Evolutionary conservation across 2,797 vertebrate species (phyloP).

Genomic region (Eptatretus atami): DNA sequence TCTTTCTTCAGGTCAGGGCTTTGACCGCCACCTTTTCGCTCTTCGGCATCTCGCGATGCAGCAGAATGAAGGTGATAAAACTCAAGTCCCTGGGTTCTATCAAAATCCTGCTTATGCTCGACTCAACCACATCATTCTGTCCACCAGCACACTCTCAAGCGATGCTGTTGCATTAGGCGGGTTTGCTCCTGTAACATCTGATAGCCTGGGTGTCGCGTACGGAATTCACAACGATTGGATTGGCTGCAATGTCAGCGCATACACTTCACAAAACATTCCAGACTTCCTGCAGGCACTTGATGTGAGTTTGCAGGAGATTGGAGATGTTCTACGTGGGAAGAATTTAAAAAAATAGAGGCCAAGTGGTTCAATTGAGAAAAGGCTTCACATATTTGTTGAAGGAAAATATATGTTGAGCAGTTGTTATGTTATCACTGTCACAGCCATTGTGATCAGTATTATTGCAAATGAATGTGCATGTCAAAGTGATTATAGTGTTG

Average conservation of each 20-base stretch:
- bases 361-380: too few relatives aligned
- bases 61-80: slow-evolving; percentile 13
- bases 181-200: slow-evolving; percentile 61
- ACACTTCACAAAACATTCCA: slow-evolving; percentile 29
- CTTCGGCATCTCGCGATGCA: slow-evolving; percentile 28
- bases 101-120: slow-evolving; percentile 36
- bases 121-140: slow-evolving; percentile 82
- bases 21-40: slow-evolving; percentile 67
- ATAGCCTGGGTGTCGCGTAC: slow-evolving; percentile 63
- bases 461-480: too few relatives aligned
- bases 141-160: slow-evolving; percentile 62
- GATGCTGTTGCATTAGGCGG: slow-evolving; percentile 43
- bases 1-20: slow-evolving; percentile 39
- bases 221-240: slow-evolving; percentile 49
- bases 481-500: too few relatives aligned
- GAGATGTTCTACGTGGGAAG: slow-evolving; percentile 19
- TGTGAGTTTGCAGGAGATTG: slow-evolving; percentile 61
- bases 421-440: too few relatives aligned
- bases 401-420: too few relatives aligned
- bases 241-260: slow-evolving; percentile 53
- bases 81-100: slow-evolving; percentile 26
- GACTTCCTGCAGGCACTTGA: slow-evolving; percentile 47
- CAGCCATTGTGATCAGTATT: too few relatives aligned
- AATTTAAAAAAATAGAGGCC: too few relatives aligned
- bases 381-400: too few relatives aligned